A percentile compares a stretch with the other conserved stretches of the same genome.
phyloP scores from a whole-genome alignment of 1,140 invertebrate genomes.

The Pseudomyrmex dendroicus region DNA sequence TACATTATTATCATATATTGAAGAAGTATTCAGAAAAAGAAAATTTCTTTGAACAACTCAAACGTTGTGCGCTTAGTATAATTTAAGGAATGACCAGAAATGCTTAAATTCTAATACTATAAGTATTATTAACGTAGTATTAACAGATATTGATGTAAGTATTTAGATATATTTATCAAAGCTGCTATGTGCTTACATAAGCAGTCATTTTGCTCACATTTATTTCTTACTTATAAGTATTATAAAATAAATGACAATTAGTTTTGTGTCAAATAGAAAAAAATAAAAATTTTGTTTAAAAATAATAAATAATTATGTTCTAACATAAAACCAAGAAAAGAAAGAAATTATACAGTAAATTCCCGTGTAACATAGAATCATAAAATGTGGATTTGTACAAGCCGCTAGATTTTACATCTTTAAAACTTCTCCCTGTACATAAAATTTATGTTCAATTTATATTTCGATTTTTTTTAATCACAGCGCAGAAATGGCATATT shows the following conservation, averaged over 20 bases:
- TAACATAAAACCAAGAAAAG: not conserved
- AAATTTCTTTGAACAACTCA: slow-evolving; percentile 41
- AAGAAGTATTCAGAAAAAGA: slow-evolving; percentile 1
- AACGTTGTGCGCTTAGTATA: slow-evolving; percentile 18
- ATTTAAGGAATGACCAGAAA: slow-evolving; percentile 28
- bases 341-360: not conserved
- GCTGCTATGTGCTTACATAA: not conserved
- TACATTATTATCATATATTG: not conserved
- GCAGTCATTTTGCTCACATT: not conserved
- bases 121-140: not conserved
- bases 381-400: too few relatives aligned
- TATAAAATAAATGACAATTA: too few relatives aligned
- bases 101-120: not conserved
- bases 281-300: not conserved
- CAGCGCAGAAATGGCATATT: too few relatives aligned
- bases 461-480: too few relatives aligned
- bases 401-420: too few relatives aligned
- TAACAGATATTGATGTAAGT: not conserved
- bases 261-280: too few relatives aligned
- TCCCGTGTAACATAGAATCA: too few relatives aligned
- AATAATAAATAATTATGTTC: slow-evolving; percentile 34
- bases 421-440: too few relatives aligned
- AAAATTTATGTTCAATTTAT: too few relatives aligned
- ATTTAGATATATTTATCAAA: not conserved
- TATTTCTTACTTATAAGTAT: not conserved